Base-by-base conservation (phyloP, 1,140 invertebrate species). In the Epicauta chinensis region DNA sequence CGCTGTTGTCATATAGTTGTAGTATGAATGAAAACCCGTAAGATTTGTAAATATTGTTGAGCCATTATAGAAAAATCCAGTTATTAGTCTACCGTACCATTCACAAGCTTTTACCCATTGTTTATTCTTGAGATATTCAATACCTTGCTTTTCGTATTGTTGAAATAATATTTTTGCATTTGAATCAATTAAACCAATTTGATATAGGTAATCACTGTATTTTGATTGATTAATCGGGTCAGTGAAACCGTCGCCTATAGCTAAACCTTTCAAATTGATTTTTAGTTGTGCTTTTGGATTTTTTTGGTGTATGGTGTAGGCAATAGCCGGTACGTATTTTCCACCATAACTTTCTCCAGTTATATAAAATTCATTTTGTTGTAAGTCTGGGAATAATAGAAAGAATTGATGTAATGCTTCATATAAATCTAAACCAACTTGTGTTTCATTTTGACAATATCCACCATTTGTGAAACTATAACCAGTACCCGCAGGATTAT, bases 331-430 rank as follows among this genome's bases (percentile, higher is more conserved):
- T 1, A 90, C 81, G 67, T 91, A 90, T 66, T 86, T 84, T 13
- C 90, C 89, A 3, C 78, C 90, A 68, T 93, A 93, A 1, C 89
- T 92, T 71, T 93, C 89, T 4, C 91, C 91, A 16, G 84, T 81
- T 1, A 93, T 77, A 59, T 79, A 89, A 48, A 91, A 81, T 14
- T 82, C 77, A 56, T 83, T 87, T 6, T 87, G 5, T 70, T 2
- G 75, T 2, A 85, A 68, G 48, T 86, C 77, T 0, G 82, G 81
- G 61, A 88, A 90, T 6, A 90, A 56, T n/a, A 74, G 71, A 59
- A 87, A 81, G 63, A 89, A 89, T 63, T 90, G 86, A 6, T 76
- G 63, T 3, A 89, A 58, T 0, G 81, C 81, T 30, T 65, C 70
- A 58, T 86, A 81, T 0, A 88, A 59, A 63, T 87, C 78, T 41